Base-by-base conservation (phyloP, 2,888 invertebrate species). In the Epinotia bilunana region DNA sequence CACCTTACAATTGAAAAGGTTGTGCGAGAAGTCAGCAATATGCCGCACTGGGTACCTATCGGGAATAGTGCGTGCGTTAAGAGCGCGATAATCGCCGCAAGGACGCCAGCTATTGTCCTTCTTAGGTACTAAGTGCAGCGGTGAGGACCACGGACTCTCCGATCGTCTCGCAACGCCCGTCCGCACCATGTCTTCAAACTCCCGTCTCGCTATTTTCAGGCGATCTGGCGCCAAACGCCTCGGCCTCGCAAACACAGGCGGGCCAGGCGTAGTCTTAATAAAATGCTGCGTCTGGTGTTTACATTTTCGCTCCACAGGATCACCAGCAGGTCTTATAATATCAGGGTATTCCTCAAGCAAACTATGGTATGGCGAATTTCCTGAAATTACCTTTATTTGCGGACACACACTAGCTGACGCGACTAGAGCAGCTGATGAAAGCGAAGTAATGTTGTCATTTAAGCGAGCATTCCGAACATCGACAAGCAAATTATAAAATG, bases 381-480 rank as follows among this genome's bases (percentile, higher is more conserved):
- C 60, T 28, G 60, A 60, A 60, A 60, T 60, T 6, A 60, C 60
- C 16, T 33, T 60, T 16, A 33, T 60, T 16, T 60, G 28, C 28
- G 28, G 23, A 23, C 28, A 60, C 23, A 28, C 58, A 58, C 58
- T 12, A 12, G 46, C 58, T 20, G 58, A 58, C 20, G 58, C 58
- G 9, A 20, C 58, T 23, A 58, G 6, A 4, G 20, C 58, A 11
- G 58, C 58, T 58, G 23, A 58, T 58, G 58, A 20, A 12, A 58
- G 58, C 58, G 12, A 58, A 23, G 58, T 58, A 20, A 58, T 23
- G 9, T 20, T 46, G 46, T 46, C 46, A 46, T 18, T 77, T 80
- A 3, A 80, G 9, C 64, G 60, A 33, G 46, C 9, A 58, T 73
- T 58, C 9, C 60, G 61, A 61, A 67, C 33, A 61, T 67, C 61